Conservation (phyloP, 2,888 invertebrate species). For the Drosophila atripex region DNA sequence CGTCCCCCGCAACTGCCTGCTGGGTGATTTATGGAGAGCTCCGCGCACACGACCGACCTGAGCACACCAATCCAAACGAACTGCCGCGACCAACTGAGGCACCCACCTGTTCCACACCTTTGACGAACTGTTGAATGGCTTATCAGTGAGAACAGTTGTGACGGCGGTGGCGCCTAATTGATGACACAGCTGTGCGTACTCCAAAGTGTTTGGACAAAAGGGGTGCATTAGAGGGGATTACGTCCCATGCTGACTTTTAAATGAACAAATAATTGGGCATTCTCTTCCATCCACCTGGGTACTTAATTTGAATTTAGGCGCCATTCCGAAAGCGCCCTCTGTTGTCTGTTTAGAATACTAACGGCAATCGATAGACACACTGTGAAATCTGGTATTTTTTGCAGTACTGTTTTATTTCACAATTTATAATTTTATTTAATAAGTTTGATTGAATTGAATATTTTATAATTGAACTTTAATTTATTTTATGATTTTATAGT, state of each 20-base stretch:
- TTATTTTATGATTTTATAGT: no score
- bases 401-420: background rate
- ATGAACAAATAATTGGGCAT: background rate
- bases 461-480: no score
- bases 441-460: no score
- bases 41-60: constrained; percentile 1
- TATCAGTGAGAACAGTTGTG: constrained; percentile 45
- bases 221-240: background rate
- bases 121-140: constrained; percentile 14
- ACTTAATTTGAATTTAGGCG: constrained; percentile 8
- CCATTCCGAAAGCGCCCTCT: background rate
- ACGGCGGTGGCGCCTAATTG: constrained; percentile 30
- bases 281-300: background rate
- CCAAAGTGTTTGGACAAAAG: background rate
- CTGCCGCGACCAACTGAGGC: constrained; percentile 59
- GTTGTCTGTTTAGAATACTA: background rate
- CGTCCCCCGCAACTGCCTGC: constrained; percentile 8
- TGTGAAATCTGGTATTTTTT: background rate
- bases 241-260: background rate
- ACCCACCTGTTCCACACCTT: constrained; percentile 15
- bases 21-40: constrained; percentile 12
- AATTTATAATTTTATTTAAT: no score
- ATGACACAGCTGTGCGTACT: constrained; percentile 21
- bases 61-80: constrained; percentile 51
- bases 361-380: background rate